Percentiles rank a stretch among this genome's conserved stretches.
phyloP scores from a whole-genome alignment of 2,888 invertebrate species.

The Cabera pusaria region DNA sequence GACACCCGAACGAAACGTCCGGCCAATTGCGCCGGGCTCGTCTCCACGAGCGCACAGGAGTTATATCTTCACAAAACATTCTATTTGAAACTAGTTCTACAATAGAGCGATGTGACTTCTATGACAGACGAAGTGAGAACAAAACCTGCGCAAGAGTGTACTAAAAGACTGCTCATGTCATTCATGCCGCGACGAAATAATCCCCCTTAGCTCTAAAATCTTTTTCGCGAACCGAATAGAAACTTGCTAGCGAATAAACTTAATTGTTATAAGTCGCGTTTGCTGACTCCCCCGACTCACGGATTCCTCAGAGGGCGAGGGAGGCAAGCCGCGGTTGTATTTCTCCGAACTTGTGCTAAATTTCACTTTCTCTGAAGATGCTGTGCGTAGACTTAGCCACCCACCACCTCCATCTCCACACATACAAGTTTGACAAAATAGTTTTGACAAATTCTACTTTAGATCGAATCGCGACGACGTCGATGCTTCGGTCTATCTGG shows the following conservation, averaged over 20 bases:
- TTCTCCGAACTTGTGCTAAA: constrained; percentile 82
- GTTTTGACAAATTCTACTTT: constrained; percentile 49
- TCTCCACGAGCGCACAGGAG: no score
- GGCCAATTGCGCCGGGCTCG: not conserved
- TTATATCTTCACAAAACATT: no score
- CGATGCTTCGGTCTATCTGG: constrained; percentile 7
- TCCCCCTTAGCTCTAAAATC: constrained; percentile 34
- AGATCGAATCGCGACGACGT: constrained; percentile 37
- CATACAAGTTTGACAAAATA: constrained; percentile 62
- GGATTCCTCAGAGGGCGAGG: constrained; percentile 52
- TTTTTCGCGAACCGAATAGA: constrained; percentile 60
- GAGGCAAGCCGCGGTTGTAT: constrained; percentile 65
- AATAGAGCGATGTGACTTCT: no score
- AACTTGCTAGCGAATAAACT: constrained; percentile 76
- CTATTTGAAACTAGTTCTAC: no score
- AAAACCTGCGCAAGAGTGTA: constrained; percentile 8
- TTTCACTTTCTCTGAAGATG: constrained; percentile 83
- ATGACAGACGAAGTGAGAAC: no score
- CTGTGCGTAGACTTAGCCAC: constrained; percentile 77
- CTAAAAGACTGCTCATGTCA: not conserved
- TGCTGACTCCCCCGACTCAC: constrained; percentile 58
- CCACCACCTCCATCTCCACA: constrained; percentile 59
- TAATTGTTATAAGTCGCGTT: constrained; percentile 81
- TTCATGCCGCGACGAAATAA: constrained; percentile 29
- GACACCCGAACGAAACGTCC: no score